Base-by-base conservation (phyloP, 2,888 invertebrate species). In the Meta bourneti region DNA sequence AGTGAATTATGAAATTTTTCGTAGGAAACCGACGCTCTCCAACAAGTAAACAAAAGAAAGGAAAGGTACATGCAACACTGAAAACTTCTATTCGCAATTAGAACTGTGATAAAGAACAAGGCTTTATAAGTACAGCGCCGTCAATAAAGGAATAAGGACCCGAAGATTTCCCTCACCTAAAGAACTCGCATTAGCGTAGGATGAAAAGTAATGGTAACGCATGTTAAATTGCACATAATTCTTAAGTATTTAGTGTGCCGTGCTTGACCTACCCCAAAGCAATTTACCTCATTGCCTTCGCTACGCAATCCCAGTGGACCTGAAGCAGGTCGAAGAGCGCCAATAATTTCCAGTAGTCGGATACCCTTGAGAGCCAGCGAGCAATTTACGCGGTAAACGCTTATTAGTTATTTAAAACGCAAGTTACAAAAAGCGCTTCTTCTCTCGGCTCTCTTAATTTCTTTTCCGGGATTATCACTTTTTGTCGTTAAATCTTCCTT, bases 381-480 rank as follows among this genome's bases (percentile, higher is more conserved):
- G 86, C 90, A 91, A 86, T 91, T 91, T 91, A 49, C 81, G 86
- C 81, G 86, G 86, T 91, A 91, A 91, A 91, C 90, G 81, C 86
- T 91, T 86, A 91, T 91, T 86, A 91, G 86, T 91, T 91, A 91
- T 91, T 91, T 91, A 91, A 91, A 86, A 86, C 90, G 86, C 54
- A 81, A 86, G 85, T 90, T 69, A 81, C 85, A 75, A 81, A 81
- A 86, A 81, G 75, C 61, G 86, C 81, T 91, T 86, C 86, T 52
- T 69, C 49, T 75, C 52, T n/a, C 85, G 19, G 16, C 84, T 52
- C 90, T 90, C 90, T 91, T 91, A 86, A 91, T 90, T 90, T 90
- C 90, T 81, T 85, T 20, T 52, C 48, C 71, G 48, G 75, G 86
- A 61, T 71, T 90, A 75, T 81, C 75, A 90, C 72, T 90, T 86